A percentile compares a stretch with the other conserved stretches of the same genome.
These are phyloP conservation scores for Cordilura impudica DNA, from an alignment of 2,888 invertebrate species.

Conservation along the genomic window DNA sequence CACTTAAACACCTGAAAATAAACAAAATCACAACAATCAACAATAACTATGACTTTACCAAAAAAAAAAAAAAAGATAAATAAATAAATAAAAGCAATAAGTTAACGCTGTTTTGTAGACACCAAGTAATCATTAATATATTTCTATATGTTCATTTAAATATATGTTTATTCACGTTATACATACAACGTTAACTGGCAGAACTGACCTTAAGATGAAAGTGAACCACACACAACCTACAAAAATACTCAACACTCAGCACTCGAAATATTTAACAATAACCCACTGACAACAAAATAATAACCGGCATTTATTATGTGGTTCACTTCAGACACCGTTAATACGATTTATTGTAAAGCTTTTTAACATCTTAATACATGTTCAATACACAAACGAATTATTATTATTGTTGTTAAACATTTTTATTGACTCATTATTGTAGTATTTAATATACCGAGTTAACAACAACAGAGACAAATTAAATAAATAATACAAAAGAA, in stretches of 20 bases:
- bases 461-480: neutral
- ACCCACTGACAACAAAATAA: slow-evolving; percentile 23
- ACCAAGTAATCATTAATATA: neutral
- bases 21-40: neutral
- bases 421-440: slow-evolving; percentile 56
- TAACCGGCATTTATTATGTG: slow-evolving; percentile 27
- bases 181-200: slow-evolving; percentile 1
- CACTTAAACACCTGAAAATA: neutral
- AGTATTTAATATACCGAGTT: neutral
- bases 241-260: slow-evolving; percentile 10
- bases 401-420: slow-evolving; percentile 49
- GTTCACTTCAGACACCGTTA: slow-evolving; percentile 11
- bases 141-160: neutral
- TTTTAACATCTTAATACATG: slow-evolving; percentile 26
- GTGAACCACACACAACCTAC: slow-evolving; percentile 12
- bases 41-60: neutral
- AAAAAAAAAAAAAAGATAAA: neutral
- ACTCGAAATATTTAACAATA: slow-evolving; percentile 13
- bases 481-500: neutral
- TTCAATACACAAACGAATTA: slow-evolving; percentile 29
- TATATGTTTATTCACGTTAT: neutral
- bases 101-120: neutral
- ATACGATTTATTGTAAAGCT: slow-evolving; percentile 32
- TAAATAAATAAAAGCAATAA: neutral
- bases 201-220: slow-evolving; percentile 41